Conservation (phyloP, 2,888 invertebrate genomes). For the Steinernema scapterisci region DNA sequence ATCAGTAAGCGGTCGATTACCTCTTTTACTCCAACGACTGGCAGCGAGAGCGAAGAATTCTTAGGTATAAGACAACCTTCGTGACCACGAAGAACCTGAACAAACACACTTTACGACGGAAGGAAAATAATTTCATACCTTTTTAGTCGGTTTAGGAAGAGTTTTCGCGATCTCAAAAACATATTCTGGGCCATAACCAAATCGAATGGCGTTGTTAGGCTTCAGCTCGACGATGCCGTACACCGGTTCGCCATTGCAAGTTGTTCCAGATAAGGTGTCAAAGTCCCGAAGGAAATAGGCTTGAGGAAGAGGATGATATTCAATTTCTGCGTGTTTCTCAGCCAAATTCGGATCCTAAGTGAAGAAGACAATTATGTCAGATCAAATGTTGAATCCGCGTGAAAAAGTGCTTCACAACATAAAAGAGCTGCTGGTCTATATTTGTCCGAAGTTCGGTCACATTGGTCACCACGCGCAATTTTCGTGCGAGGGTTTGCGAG, state of each 20-base stretch:
- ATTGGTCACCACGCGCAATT: too few species aligned
- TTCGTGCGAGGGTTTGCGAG: too few species aligned
- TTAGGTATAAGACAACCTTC: not conserved
- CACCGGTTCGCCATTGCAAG: slow-evolving; percentile 46
- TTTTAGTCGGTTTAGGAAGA: slow-evolving; percentile 24
- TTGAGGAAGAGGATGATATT: slow-evolving; percentile 49
- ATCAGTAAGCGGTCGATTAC: not conserved
- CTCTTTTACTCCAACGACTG: slow-evolving; percentile 42
- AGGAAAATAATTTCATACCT: slow-evolving; percentile 24
- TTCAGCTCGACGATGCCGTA: slow-evolving; percentile 47
- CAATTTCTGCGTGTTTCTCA: slow-evolving; percentile 55
- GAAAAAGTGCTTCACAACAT: too few species aligned
- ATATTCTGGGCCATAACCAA: slow-evolving; percentile 43
- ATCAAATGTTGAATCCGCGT: too few species aligned
- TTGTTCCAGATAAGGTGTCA: slow-evolving; percentile 47
- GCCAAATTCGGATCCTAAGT: slow-evolving; percentile 49
- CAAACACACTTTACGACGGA: not conserved
- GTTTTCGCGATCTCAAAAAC: slow-evolving; percentile 43
- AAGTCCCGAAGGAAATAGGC: slow-evolving; percentile 55
- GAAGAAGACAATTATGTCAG: not conserved
- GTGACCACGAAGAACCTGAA: slow-evolving; percentile 9
- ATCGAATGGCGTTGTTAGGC: slow-evolving; percentile 40
- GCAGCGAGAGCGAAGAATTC: slow-evolving; percentile 31
- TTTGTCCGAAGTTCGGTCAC: too few species aligned
- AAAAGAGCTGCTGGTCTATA: too few species aligned